These are phyloP conservation scores for Gastracanthus pulcherrimus DNA, from an alignment of 2,888 invertebrate genomes.

Conservation along the genomic window DNA sequence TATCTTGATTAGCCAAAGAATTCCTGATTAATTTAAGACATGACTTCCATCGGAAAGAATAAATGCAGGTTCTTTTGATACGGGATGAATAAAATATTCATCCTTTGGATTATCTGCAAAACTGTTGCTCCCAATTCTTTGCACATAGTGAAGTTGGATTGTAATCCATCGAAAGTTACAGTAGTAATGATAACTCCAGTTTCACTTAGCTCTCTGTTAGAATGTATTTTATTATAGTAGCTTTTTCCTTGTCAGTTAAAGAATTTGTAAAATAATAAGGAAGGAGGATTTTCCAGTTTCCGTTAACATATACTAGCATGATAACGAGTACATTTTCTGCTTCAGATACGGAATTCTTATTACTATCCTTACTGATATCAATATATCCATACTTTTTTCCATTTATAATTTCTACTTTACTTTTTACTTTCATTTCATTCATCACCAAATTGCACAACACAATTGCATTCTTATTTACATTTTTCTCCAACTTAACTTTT, in stretches of 20 bases:
- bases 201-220: no score
- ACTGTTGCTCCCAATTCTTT: slow-evolving; percentile 7
- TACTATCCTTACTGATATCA: slow-evolving; percentile 7
- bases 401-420: background rate
- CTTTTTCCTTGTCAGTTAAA: slow-evolving; percentile 44
- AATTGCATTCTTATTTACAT: background rate
- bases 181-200: background rate
- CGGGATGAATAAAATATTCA: background rate
- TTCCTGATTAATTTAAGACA: background rate
- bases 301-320: slow-evolving; percentile 48
- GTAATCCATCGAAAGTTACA: slow-evolving; percentile 34
- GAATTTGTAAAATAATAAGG: slow-evolving; percentile 51
- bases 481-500: background rate
- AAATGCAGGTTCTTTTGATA: background rate
- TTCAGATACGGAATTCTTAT: slow-evolving; percentile 9
- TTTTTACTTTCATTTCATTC: slow-evolving; percentile 51
- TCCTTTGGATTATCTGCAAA: background rate
- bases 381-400: slow-evolving; percentile 33
- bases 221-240: no score
- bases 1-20: slow-evolving; percentile 13
- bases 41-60: background rate
- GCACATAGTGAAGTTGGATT: slow-evolving; percentile 24
- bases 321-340: slow-evolving; percentile 44
- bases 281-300: slow-evolving; percentile 52
- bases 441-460: slow-evolving; percentile 40